A percentile compares a stretch with the other conserved stretches of the same genome.
phyloP scores from a whole-genome alignment of 2,113 vertebrate genomes.

The Malurus melanocephalus region DNA sequence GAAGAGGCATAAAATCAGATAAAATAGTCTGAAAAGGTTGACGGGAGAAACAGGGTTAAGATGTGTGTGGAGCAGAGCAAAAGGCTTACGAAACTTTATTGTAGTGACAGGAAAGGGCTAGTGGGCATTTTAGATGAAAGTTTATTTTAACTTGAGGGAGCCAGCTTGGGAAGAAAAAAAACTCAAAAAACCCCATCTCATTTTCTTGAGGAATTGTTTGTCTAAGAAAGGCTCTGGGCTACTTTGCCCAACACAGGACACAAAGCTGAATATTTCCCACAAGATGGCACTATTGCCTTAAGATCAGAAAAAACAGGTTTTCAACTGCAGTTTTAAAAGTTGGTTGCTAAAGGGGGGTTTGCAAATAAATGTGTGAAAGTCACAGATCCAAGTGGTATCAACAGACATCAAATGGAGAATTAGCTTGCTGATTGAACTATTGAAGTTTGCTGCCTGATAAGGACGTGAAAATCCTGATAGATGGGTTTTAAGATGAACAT shows the following conservation, averaged over 20 bases:
- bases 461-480: not conserved
- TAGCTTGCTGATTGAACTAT: not conserved
- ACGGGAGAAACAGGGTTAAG: not conserved
- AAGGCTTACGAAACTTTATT: not conserved
- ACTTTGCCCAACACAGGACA: not conserved
- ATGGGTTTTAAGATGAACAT: not conserved
- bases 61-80: not conserved
- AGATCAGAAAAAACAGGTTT: not conserved
- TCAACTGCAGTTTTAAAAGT: not conserved
- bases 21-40: accelerated
- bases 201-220: not conserved
- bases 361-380: not conserved
- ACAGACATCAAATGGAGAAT: not conserved
- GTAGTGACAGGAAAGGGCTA: not conserved
- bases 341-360: not conserved
- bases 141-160: accelerated
- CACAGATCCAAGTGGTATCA: not conserved
- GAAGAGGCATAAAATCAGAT: not conserved
- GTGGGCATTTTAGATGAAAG: not conserved
- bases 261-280: not conserved
- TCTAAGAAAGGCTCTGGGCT: not conserved
- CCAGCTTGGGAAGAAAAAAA: not conserved
- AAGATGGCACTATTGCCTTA: constrained; percentile 69
- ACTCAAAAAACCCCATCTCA: not conserved
- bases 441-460: not conserved